A percentile compares a stretch with the other conserved stretches of the same genome.
phyloP scores from a whole-genome alignment of 1,140 invertebrate species.

The Hyphantria cunea region DNA sequence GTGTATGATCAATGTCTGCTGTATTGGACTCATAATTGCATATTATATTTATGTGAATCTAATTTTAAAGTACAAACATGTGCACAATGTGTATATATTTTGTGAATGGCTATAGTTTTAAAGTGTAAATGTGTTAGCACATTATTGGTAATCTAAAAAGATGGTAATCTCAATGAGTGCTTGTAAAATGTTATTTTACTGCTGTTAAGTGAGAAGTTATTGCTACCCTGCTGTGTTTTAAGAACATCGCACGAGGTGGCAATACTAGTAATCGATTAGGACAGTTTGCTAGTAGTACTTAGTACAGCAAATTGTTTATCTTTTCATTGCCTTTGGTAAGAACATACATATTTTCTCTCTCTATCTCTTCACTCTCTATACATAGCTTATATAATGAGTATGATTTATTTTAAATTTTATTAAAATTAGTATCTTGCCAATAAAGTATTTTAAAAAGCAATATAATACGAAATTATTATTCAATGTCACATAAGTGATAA shows the following conservation, averaged over 20 bases:
- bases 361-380: constrained; percentile 77
- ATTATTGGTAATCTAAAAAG: constrained; percentile 52
- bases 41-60: constrained; percentile 65
- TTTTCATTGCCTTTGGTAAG: constrained; percentile 57
- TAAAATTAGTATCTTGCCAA: constrained; percentile 72
- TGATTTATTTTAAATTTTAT: constrained; percentile 58
- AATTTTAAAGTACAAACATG: constrained; percentile 77
- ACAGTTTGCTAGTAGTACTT: constrained; percentile 73
- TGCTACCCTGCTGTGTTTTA: constrained; percentile 67
- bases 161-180: constrained; percentile 76
- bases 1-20: constrained; percentile 61
- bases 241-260: constrained; percentile 65
- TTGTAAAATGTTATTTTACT: constrained; percentile 53
- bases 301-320: constrained; percentile 77
- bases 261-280: constrained; percentile 36
- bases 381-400: constrained; percentile 58
- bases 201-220: constrained; percentile 48
- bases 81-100: constrained; percentile 78
- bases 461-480: constrained; percentile 63
- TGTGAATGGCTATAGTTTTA: constrained; percentile 66
- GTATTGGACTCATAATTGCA: constrained; percentile 68
- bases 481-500: constrained; percentile 66
- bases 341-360: constrained; percentile 57
- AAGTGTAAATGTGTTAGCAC: constrained; percentile 52
- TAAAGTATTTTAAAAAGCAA: constrained; percentile 71